Base-by-base conservation (phyloP, 2,113 vertebrate species). In the Malaclemys terrapin region DNA sequence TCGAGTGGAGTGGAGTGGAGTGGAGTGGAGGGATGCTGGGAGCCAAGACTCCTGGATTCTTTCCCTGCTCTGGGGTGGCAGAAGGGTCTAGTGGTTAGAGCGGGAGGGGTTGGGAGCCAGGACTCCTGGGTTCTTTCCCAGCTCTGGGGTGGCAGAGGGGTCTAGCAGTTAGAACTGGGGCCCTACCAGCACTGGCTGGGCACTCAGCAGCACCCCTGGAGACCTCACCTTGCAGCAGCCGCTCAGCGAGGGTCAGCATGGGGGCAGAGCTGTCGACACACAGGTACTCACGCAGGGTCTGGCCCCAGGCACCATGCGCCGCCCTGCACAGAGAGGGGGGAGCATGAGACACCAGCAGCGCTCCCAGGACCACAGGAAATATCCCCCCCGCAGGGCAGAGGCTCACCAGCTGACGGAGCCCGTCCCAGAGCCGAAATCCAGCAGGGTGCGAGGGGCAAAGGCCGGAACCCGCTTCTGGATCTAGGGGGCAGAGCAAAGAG, bases 401-500 rank as follows among this genome's bases (percentile, higher is more conserved):
- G 96, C 98, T 98, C 29, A 99, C 99, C 99, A 99, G 80, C 96
- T 97, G 11, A 98, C 98, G 27, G 99, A 98, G 92, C 99, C 99
- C 38, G 98, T 96, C 29, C 99, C 99, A 0, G 99, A 99, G 69
- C 99, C 99, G 85, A 99, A 99, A 94, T 99, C 99, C 98, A 99
- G 95, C 35, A 99, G 95, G 17, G 99, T 98, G 72, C 96, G 95
- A 20, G 99, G 99, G 16, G 97, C 94, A 90, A 99, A 99, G 3
- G 98, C 96, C 1, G 98, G 93, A 86, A 98, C 97, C 91, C 98
- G 97, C 95, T 98, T 98, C 96, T 95, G 98, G 88, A 99, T 99
- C 99, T 99, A 22, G 47, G 14, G 6, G 27, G 53, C 85, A 93
- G 20, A 88, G 91, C 94, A n/a, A 91, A 6, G 79, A 2, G 62